phyloP scores from a whole-genome alignment of 1,140 invertebrate genomes.

The Pogonomyrmex barbatus region DNA sequence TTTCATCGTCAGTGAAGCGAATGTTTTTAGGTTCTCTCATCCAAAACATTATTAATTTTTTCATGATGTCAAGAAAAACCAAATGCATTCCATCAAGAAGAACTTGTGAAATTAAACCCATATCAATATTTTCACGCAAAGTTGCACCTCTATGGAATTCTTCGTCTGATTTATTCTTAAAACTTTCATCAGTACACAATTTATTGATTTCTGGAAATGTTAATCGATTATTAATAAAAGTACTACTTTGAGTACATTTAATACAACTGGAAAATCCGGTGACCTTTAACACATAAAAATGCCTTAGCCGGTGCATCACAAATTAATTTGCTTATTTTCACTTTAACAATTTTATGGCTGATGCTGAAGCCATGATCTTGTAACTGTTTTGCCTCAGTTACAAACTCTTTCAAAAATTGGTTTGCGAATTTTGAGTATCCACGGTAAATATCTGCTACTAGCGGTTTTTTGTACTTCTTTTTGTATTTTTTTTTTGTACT shows the following conservation, averaged over 20 bases:
- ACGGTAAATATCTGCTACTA: background rate
- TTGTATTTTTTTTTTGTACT: too few relatives aligned
- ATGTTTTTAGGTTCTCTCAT: background rate
- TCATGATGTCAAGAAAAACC: background rate
- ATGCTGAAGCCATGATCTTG: conserved; percentile 12
- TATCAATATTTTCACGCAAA: background rate
- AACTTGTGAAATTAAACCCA: conserved; percentile 6
- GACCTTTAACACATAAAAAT: conserved; percentile 26
- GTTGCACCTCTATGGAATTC: conserved; percentile 17
- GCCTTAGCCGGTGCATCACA: conserved; percentile 1
- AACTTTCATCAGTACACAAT: background rate
- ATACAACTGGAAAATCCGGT: conserved; percentile 9
- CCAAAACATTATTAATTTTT: background rate
- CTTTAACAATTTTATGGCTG: background rate
- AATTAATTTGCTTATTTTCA: conserved; percentile 15
- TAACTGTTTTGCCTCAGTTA: background rate
- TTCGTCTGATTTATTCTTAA: background rate
- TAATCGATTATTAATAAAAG: background rate
- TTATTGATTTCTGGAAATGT: background rate
- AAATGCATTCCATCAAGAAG: conserved; percentile 18
- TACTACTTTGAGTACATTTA: background rate
- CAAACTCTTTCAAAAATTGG: background rate
- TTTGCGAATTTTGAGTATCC: background rate
- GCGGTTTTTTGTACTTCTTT: too few relatives aligned
- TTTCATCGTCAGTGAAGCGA: background rate